Evolutionary conservation across 37 sponge, comb jelly and placozoan genomes (phyloP), one percentile per base, ranked within the genome.

Genomic region (Petrosia ficiformis): DNA sequence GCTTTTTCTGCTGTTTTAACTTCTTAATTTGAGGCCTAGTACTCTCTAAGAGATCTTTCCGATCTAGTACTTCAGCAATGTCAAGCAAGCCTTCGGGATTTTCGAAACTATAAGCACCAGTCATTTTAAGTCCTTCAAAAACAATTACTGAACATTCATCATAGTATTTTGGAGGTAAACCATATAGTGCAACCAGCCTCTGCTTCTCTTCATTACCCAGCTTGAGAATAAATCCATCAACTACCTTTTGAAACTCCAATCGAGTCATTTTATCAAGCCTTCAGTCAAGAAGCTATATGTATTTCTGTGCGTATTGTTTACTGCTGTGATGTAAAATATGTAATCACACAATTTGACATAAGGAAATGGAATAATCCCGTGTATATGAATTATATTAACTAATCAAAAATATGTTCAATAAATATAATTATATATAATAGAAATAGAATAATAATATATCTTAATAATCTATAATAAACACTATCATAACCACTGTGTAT

Each of bases 31-130:
- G 19, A 24, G 30, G 25, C 43, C 71, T 68, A n/a, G 77, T 59
- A 32, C 64, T 48, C 4, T 34, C 28, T 1, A 44, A 32, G 26
- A 84, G 67, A 39, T 84, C 84, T 8, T 71, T 37, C 8, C 84
- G 70, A 10, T 77, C 44, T 39, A 84, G 54, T 16, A 77, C 77
- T 43, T 77, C 77, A 28, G 44, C 65, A n/a, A 84, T 41, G 1
- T 52, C 24, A n/a, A 56, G 21, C 59, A 73, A 11, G 36, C 74
- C 74, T 31, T 52, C 74, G 48, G 74, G 74, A 48, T 73, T 44
- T 14, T n/a, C 28, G 26, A 26, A 8, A n/a, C n/a, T n/a, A 29
- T n/a, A 61, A 61, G n/a, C 28, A 24, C 63, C 63, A 6, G 28
- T 11, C 63, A 61, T 61, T 11, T n/a, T 11, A 26, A 61, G 26